phyloP scores from a whole-genome alignment of 2,113 vertebrate species.

The Genyomyrus donnyi region DNA sequence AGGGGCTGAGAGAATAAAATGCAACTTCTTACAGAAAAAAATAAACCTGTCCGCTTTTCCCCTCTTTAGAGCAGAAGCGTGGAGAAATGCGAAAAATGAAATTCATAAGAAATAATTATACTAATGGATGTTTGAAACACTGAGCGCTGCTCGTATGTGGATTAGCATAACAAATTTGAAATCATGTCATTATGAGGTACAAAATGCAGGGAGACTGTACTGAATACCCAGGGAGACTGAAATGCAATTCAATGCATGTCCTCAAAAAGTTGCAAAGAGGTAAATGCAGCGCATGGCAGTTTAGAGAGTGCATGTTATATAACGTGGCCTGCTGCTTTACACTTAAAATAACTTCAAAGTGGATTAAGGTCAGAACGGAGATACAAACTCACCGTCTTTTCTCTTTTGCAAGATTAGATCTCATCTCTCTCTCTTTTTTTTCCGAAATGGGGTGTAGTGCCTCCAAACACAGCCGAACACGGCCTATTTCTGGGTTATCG shows the following conservation, averaged over 20 bases:
- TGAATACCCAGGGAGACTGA: neutral
- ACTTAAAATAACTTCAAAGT: slow-evolving; percentile 12
- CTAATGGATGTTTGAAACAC: slow-evolving; percentile 38
- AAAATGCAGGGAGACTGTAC: neutral
- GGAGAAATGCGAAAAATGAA: slow-evolving; percentile 59
- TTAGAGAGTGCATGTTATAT: neutral
- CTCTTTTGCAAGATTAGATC: slow-evolving; percentile 4
- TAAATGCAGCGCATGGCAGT: neutral
- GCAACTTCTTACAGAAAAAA: slow-evolving; percentile 39
- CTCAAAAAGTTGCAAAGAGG: neutral
- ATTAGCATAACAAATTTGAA: slow-evolving; percentile 14
- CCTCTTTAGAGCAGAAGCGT: slow-evolving; percentile 39
- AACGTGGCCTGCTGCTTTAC: slow-evolving; percentile 1
- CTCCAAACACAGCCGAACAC: neutral
- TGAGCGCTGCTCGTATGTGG: neutral
- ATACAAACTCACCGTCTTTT: slow-evolving; percentile 3
- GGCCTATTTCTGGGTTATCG: neutral
- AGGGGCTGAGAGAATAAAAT: slow-evolving; percentile 35
- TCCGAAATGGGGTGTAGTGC: neutral
- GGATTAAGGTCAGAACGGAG: slow-evolving; percentile 11
- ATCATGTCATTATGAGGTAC: neutral
- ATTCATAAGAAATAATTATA: slow-evolving; percentile 55
- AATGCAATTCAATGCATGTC: neutral
- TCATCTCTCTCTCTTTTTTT: neutral
- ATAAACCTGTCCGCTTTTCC: neutral